Evolutionary conservation across 2,113 vertebrate species (phyloP), one percentile per base, ranked within the genome.

Genomic region (Poeciliopsis retropinna): DNA sequence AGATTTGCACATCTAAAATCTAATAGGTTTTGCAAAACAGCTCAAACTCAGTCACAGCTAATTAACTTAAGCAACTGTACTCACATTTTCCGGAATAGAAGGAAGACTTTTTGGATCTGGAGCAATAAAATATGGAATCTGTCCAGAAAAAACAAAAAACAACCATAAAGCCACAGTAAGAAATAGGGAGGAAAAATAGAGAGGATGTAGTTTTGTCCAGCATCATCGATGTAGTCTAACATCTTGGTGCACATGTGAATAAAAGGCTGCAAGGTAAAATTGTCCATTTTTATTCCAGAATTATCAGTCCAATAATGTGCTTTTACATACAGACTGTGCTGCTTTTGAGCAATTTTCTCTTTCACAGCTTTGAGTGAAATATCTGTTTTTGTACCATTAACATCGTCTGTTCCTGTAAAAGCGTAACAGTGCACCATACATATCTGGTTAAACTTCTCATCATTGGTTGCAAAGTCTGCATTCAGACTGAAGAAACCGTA

Each of bases 11-110:
- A 57, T 25, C 22, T 57, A 57, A n/a, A 25, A 19, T 47, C 44
- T 6, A 47, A 47, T 19, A 47, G 14, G 17, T 19, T 47, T 47
- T 47, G 44, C 17, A 47, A 19, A 47, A 47, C 14, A 47, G 44
- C 14, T 47, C 44, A 15, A 47, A 6, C 14, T 47, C 44, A 19
- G 44, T 47, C 14, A n/a, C 3, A 25, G 34, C 44, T 47, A 4
- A 0, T 63, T 31, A 61, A 1, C 65, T 17, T n/a, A 67, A 60
- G 25, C 5, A 3, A 31, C n/a, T 3, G 51, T 28, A 92, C 97
- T 96, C 84, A 97, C 97, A 60, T 94, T 97, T 89, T 98, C 97
- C 51, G 97, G 97, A 66, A 98, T 96, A 69, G 96, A 96, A 0
- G 97, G 96, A 65, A 98, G 93, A 87, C 91, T 85, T 64, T 78